Base-by-base conservation (phyloP, 2,888 invertebrate genomes). In the Palloptera scutellata region DNA sequence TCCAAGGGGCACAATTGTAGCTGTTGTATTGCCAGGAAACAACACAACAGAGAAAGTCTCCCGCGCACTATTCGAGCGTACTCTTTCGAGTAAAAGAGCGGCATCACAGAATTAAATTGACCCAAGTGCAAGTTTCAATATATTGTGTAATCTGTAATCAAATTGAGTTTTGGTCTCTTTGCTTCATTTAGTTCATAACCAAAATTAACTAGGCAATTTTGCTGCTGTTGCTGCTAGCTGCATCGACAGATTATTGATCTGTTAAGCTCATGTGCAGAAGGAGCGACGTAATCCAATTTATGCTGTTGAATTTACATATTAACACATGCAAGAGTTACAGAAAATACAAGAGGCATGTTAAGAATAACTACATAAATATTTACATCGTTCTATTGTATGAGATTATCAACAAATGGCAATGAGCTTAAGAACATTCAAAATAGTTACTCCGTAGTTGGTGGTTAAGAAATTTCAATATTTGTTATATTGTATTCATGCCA, bases 251-350 rank as follows among this genome's bases (percentile, higher is more conserved):
- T 45, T 57, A 58, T 64, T 64, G 52, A 64, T 64, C 64, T 64
- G 57, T 55, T 64, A 41, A 52, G 40, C n/a, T 17, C 15, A n/a
- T 8, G 12, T 30, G 58, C 58, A 42, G 42, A 15, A 19, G n/a
- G 13, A 12, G 48, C 48, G 19, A 62, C 8, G 17, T 15, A 8
- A 45, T 57, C 41, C 64, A 57, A 51, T 58, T 51, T 30, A 30
- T 30, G 6, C 6, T 30, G 30, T 30, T 30, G 30, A 4, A 30
- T 30, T 30, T 73, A 72, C 73, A 73, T 73, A 73, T 73, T 72
- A 72, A 73, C 73, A 72, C 73, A 73, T 73, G 73, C 73, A 70
- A 73, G 53, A 60, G 59, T 65, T 65, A 30, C 30, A 30, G 30
- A 6, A 30, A 30, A 30, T 30, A 30, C 30, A 30, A 30, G 30